Evolutionary conservation across 2,113 vertebrate genomes (phyloP).

Genomic region (Gorilla gorilla): DNA sequence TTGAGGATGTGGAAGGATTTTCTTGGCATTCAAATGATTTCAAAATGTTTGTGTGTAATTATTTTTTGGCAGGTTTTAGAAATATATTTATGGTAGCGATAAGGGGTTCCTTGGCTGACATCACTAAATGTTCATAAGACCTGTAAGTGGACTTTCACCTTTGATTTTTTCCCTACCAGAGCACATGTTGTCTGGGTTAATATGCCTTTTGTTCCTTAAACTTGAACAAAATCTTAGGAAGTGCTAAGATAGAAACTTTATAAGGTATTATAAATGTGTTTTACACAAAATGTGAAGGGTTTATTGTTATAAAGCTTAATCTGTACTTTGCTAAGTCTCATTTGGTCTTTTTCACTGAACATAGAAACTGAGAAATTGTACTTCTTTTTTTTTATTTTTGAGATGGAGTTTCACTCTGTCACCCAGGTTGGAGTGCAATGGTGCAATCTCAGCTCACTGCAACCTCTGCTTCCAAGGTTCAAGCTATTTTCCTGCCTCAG

Average conservation of each 20-base stretch:
- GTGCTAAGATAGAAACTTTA: neutral
- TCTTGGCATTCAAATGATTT: conserved; percentile 46
- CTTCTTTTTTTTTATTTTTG: neutral
- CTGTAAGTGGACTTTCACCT: conserved; percentile 56
- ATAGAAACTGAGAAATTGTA: neutral
- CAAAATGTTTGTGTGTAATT: conserved; percentile 62
- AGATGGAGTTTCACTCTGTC: no score
- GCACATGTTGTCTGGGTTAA: conserved; percentile 9
- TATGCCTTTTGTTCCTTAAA: neutral
- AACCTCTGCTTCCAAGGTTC: no score
- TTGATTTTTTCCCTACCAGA: conserved; percentile 40
- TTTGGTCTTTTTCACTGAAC: neutral
- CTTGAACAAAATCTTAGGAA: neutral
- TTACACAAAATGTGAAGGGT: neutral
- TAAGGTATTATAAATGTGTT: neutral
- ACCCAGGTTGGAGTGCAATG: no score
- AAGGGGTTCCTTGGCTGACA: conserved; percentile 13
- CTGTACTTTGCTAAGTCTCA: neutral
- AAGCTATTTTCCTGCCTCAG: no score
- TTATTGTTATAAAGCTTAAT: neutral
- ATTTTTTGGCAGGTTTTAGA: conserved; percentile 49
- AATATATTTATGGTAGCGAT: conserved; percentile 51
- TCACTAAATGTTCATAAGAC: conserved; percentile 34
- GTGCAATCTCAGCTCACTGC: no score
- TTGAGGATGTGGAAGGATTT: conserved; percentile 53